Evolutionary conservation across 2,113 vertebrate genomes (phyloP), one percentile per base, ranked within the genome.

Genomic region (Osmerus mordax): DNA sequence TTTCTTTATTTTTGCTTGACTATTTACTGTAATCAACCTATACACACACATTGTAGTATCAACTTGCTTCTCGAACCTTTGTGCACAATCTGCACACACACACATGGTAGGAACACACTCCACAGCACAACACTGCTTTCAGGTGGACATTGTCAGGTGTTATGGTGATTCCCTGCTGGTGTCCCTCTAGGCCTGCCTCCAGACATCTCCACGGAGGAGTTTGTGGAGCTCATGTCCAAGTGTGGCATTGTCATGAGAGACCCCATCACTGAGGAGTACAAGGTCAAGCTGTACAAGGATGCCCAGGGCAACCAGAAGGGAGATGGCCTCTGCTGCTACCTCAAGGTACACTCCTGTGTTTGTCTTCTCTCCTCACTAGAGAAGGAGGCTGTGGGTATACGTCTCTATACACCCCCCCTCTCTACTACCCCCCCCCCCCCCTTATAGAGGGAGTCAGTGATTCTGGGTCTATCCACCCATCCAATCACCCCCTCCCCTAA

Each of bases 201-300:
- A 71, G 97, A 99, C 70, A 94, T 97, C 81, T 97, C 94, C 5
- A 86, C 90, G 9, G 95, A 98, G 15, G 97, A 99, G 86, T 99
- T 99, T 92, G 82, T 87, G 3, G 93, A 96, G 70, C 59, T 97
- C 15, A 98, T 99, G 97, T 95, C 96, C 6, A 98, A 96, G 80
- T 98, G 95, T 69, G 96, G 97, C 23, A 98, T 98, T 72, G 93
- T 99, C 68, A 96, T 99, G 96, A 86, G 94, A 76, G 96, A 98
- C 87, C 96, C 95, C 77, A 87, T 94, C 55, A 94, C 93, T 1
- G 96, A 97, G 75, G 95, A 99, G 72, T 97, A 94, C 85, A 99
- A 99, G 84, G 92, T 98, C 73, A 99, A 98, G 81, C 94, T 99
- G 18, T 99, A 98, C 86, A 98, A 94, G 89, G 97, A 99, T 87